Evolutionary conservation across 23 tunicate genomes (phyloP), one percentile per base, ranked within the genome.

Genomic region (Aplidium turbinatum): DNA sequence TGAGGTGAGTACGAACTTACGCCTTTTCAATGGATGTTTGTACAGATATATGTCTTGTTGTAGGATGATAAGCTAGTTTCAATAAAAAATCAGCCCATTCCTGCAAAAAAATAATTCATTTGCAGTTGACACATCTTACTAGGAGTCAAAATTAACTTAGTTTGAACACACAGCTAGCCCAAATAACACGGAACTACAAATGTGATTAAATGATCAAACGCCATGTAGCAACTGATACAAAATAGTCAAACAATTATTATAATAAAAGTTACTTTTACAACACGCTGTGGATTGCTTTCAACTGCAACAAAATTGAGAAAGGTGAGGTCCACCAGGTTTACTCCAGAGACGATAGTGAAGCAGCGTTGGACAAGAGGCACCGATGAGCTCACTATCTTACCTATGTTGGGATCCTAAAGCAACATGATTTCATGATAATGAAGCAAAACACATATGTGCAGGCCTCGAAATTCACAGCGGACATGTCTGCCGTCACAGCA

Each of bases 11-110:
- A 20, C 22, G 21, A 60, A 60, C 97, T 90, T 78, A 90, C 97
- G 87, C 81, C 72, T 90, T 90, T 56, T 90, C 97, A 28, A 78
- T 65, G 39, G 78, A 55, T 4, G 83, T 83, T 71, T 84, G 78
- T 2, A 83, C 85, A 3, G 97, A 90, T 20, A 90, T 77, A 51
- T 90, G 97, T 39, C 90, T 31, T 29, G 87, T 90, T 1, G 57
- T n/a, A 3, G 97, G 97, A 71, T 90, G 90, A 55, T 78, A 83
- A 34, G 89, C 97, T 13, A 84, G 40, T 35, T 70, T 31, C 62
- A 90, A 61, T 31, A 90, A 57, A 42, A 77, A 83, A 42, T 90
- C 82, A 22, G 89, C 89, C 97, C 97, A 90, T 70, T 73, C 84
- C 97, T 90, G 48, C 5, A 53, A 53, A 53, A 53, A 19, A 53